phyloP scores from a whole-genome alignment of 2,797 vertebrate genomes.

The Emydoidea blandingii region DNA sequence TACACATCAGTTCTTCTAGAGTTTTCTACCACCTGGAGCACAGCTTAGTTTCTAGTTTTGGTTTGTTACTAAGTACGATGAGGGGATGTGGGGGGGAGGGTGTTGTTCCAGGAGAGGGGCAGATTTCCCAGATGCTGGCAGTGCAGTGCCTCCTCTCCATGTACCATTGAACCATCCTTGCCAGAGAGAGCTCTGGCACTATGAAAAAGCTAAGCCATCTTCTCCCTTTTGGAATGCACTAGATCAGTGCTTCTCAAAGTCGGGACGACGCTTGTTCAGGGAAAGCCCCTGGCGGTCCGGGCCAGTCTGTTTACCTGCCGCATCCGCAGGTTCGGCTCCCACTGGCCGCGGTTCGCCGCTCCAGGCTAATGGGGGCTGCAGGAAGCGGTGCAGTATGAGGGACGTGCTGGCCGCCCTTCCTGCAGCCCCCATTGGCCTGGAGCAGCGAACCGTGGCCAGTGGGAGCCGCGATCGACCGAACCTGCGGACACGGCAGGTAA shows the following conservation, averaged over 20 bases:
- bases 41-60: neutral
- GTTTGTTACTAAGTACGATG: rapidly evolving
- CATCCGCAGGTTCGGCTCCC: too few relatives aligned
- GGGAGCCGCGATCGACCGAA: too few relatives aligned
- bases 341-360: too few relatives aligned
- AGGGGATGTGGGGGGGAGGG: rapidly evolving
- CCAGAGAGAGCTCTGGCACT: neutral
- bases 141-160: rapidly evolving
- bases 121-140: rapidly evolving
- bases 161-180: rapidly evolving
- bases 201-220: neutral
- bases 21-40: neutral
- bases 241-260: neutral
- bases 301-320: too few relatives aligned
- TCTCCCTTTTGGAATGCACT: neutral
- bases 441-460: too few relatives aligned
- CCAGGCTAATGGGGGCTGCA: too few relatives aligned
- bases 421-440: too few relatives aligned
- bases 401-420: too few relatives aligned
- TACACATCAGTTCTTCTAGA: neutral
- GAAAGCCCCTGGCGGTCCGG: too few relatives aligned
- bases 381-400: too few relatives aligned
- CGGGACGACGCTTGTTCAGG: too few relatives aligned
- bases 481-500: too few relatives aligned
- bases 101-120: neutral